phyloP scores from a whole-genome alignment of 2,888 invertebrate genomes.

The Callyntrura guangdongensis region DNA sequence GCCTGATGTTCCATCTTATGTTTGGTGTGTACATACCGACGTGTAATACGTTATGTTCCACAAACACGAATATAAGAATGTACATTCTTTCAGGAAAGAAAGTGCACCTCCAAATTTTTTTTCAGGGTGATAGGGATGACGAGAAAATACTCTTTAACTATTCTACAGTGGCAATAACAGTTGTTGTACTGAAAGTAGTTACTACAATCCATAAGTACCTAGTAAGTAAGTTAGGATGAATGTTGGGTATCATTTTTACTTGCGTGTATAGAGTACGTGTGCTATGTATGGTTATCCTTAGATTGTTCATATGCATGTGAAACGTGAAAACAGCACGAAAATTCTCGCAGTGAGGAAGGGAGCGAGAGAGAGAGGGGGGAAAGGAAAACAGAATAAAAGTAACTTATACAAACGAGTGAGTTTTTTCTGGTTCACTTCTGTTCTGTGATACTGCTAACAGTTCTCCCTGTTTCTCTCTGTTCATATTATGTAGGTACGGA shows the following conservation, averaged over 20 bases:
- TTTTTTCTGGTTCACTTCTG: conserved; percentile 51
- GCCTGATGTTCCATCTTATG: too few species aligned
- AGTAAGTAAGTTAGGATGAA: conserved; percentile 10
- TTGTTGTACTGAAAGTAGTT: conserved; percentile 10
- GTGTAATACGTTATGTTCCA: not conserved
- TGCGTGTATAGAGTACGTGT: not conserved
- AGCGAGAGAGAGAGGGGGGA: not conserved
- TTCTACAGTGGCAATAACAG: not conserved
- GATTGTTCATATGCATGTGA: conserved; percentile 38
- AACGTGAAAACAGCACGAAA: conserved; percentile 51
- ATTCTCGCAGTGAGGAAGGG: not conserved
- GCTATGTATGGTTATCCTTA: not conserved
- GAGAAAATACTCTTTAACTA: not conserved
- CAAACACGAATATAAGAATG: not conserved
- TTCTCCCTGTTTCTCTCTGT: too few species aligned
- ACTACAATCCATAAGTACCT: not conserved
- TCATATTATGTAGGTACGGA: not conserved
- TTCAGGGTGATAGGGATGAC: not conserved
- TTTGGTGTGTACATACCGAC: too few species aligned
- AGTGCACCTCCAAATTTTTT: conserved; percentile 29
- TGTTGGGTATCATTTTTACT: not conserved
- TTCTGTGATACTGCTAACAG: not conserved
- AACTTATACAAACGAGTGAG: conserved; percentile 47
- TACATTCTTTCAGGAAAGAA: not conserved
- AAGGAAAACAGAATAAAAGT: conserved; percentile 65